These are phyloP conservation scores for Rhabditoides inermis DNA, from an alignment of 2,888 invertebrate species.

Conservation along the genomic window DNA sequence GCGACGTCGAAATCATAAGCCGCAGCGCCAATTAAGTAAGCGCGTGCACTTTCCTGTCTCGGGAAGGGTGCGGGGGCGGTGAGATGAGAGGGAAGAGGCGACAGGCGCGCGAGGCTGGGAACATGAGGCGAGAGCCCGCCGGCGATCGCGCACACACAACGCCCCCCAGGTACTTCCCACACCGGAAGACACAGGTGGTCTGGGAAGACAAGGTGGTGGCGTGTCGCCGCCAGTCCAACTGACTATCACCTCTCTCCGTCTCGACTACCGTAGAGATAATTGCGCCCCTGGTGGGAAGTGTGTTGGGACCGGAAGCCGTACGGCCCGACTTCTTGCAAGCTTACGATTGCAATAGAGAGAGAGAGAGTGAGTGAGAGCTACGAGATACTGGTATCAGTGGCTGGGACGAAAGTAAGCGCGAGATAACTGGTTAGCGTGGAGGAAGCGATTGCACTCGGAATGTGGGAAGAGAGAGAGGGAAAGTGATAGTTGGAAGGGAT, in stretches of 20 bases:
- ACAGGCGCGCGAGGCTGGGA: conserved; percentile 5
- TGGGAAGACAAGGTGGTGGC: conserved; percentile 4
- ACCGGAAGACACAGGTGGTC: conserved; percentile 12
- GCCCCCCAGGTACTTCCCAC: conserved; percentile 13
- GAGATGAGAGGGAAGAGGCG: conserved; percentile 7
- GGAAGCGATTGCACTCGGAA: neutral
- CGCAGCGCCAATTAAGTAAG: too few relatives aligned
- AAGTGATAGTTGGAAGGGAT: neutral
- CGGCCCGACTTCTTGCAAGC: too few relatives aligned
- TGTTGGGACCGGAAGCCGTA: too few relatives aligned
- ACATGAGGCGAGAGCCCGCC: conserved; percentile 6
- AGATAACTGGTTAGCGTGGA: neutral
- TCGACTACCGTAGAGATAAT: too few relatives aligned
- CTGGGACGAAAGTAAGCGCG: neutral
- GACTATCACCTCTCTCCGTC: too few relatives aligned
- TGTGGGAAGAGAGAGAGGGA: neutral
- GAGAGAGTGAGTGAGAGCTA: neutral
- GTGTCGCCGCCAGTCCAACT: too few relatives aligned
- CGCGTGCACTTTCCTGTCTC: too few relatives aligned
- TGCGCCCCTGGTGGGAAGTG: too few relatives aligned
- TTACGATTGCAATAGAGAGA: neutral
- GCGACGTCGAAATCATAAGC: too few relatives aligned
- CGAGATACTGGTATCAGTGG: neutral
- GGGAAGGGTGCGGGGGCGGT: too few relatives aligned
- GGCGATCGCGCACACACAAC: neutral